Evolutionary conservation across 2,888 invertebrate genomes (phyloP).

Genomic region (Epinotia ramella): DNA sequence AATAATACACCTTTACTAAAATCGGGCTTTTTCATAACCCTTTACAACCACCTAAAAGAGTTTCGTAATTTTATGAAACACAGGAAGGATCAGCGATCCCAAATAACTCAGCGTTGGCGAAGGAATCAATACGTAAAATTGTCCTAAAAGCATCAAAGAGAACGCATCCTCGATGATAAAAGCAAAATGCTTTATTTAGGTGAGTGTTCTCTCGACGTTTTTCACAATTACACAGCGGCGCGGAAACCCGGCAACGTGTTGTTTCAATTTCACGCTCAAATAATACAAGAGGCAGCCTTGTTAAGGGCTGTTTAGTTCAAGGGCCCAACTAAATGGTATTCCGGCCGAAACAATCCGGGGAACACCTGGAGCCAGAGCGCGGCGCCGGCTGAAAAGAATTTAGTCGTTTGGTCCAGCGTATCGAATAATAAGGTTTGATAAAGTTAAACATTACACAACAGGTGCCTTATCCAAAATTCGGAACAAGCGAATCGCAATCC

Average conservation of each 20-base stretch:
- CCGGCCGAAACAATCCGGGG: constrained; percentile 61
- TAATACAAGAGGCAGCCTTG: constrained; percentile 58
- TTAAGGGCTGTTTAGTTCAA: constrained; percentile 61
- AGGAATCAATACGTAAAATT: constrained; percentile 34
- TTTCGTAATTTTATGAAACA: neutral
- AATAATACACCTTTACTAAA: too few species aligned
- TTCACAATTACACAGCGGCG: constrained; percentile 45
- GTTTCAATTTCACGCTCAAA: constrained; percentile 50
- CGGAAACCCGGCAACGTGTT: constrained; percentile 44
- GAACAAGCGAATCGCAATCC: neutral
- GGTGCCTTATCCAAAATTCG: neutral
- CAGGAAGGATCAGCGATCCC: neutral
- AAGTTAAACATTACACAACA: neutral
- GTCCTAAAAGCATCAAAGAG: constrained; percentile 22
- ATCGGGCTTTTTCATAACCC: neutral
- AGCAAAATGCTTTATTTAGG: constrained; percentile 38
- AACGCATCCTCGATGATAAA: constrained; percentile 12
- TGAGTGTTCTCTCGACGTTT: constrained; percentile 39
- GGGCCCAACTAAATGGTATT: constrained; percentile 65
- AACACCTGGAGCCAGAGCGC: constrained; percentile 67
- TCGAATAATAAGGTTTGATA: constrained; percentile 42
- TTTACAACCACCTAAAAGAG: neutral
- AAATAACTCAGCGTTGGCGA: constrained; percentile 21
- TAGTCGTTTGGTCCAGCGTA: constrained; percentile 51
- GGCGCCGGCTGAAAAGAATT: constrained; percentile 57